Evolutionary conservation across 1,140 invertebrate species (phyloP).

Genomic region (Sinonovacula constricta): DNA sequence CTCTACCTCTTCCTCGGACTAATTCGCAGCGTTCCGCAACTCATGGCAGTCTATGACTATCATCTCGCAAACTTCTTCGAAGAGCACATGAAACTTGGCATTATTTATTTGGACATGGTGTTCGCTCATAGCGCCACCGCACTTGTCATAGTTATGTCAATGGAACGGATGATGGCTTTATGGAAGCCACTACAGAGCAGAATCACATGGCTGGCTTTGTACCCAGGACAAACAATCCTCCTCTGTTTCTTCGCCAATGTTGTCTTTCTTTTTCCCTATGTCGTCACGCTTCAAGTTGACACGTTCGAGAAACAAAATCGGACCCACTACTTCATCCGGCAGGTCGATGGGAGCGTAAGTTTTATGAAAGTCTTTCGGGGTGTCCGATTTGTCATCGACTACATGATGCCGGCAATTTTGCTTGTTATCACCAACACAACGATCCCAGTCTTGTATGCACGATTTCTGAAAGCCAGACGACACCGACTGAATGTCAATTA

Average conservation of each 20-base stretch:
- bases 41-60: constrained; percentile 14
- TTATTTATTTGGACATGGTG: constrained; percentile 29
- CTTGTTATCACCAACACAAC: constrained; percentile 8
- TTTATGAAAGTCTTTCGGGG: constrained; percentile 21
- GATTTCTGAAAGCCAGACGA: neutral
- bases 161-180: constrained; percentile 29
- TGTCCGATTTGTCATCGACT: constrained; percentile 17
- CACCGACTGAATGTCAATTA: neutral
- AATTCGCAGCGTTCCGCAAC: constrained; percentile 20
- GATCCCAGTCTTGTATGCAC: constrained; percentile 19
- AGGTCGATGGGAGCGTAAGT: neutral
- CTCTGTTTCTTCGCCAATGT: constrained; percentile 29
- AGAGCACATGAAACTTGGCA: constrained; percentile 42
- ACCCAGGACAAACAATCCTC: constrained; percentile 1
- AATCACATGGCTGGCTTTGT: neutral
- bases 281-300: constrained; percentile 6
- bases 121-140: constrained; percentile 9
- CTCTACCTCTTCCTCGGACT: constrained; percentile 26
- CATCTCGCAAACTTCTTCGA: constrained; percentile 16
- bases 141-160: constrained; percentile 30
- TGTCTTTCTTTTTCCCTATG: constrained; percentile 23
- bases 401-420: constrained; percentile 7
- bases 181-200: constrained; percentile 12
- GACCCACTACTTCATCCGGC: constrained; percentile 20
- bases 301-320: constrained; percentile 3